Conservation (phyloP, 1,140 invertebrate genomes). For the Trachymyrmex septentrionalis region DNA sequence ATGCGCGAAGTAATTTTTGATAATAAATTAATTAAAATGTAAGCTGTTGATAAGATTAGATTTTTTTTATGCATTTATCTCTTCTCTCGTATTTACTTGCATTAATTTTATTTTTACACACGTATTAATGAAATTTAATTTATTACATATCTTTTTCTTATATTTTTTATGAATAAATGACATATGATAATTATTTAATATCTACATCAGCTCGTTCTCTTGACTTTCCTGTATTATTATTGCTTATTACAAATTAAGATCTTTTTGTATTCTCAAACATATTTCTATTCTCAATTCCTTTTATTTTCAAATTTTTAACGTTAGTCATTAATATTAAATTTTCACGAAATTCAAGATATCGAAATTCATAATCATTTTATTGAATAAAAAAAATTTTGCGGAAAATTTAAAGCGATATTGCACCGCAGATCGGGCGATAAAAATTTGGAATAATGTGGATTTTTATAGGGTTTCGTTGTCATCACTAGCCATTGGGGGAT, state of each 20-base stretch:
- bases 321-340: not conserved
- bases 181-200: no score
- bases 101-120: not conserved
- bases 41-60: conserved; percentile 22
- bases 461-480: conserved; percentile 48
- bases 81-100: not conserved
- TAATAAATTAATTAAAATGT: not conserved
- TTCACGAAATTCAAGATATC: not conserved
- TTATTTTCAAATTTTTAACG: conserved; percentile 1
- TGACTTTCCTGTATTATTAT: no score
- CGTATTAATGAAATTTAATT: not conserved
- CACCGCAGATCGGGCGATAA: not conserved
- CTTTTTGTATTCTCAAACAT: not conserved
- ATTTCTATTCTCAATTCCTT: not conserved
- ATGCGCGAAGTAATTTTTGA: not conserved
- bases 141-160: not conserved
- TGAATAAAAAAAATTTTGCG: not conserved
- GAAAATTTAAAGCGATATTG: conserved; percentile 1
- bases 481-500: conserved; percentile 45
- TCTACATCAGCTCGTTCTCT: no score
- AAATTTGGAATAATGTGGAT: not conserved
- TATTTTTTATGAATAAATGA: no score
- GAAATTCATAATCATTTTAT: not conserved
- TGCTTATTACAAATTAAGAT: no score
- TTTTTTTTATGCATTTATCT: not conserved